phyloP scores from a whole-genome alignment of 2,888 invertebrate species.

The Xestia xanthographa region DNA sequence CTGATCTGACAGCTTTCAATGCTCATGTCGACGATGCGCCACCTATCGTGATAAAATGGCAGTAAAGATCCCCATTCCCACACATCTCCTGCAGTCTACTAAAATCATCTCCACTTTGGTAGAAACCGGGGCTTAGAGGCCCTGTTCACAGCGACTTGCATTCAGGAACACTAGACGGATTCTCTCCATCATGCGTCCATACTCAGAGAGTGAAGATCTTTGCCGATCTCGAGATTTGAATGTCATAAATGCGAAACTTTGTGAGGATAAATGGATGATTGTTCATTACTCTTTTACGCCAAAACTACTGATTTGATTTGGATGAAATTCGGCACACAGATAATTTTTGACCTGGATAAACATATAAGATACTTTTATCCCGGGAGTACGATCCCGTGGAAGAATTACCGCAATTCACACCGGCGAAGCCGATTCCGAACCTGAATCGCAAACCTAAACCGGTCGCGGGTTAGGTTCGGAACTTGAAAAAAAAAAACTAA shows the following conservation, averaged over 20 bases:
- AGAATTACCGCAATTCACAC: not conserved
- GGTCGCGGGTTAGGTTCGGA: no score
- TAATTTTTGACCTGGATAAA: not conserved
- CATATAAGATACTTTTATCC: no score
- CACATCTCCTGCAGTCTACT: not conserved
- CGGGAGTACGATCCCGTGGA: not conserved
- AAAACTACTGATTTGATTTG: not conserved
- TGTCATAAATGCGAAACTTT: no score
- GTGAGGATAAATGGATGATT: not conserved
- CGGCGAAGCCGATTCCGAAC: no score
- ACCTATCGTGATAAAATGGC: no score
- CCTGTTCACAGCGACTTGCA: not conserved
- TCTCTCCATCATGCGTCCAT: not conserved
- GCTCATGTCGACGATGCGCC: no score
- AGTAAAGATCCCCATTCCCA: no score
- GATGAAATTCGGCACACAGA: not conserved
- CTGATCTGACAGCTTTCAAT: no score
- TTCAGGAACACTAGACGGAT: not conserved
- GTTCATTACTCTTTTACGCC: not conserved
- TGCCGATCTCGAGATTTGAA: no score
- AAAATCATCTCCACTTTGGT: not conserved
- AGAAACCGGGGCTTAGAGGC: not conserved
- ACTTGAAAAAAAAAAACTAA: no score
- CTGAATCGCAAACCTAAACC: no score
- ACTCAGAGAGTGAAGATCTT: not conserved